Percentiles rank a stretch among this genome's conserved stretches.
These are phyloP conservation scores for Perognathus longimembris DNA, from an alignment of 2,113 vertebrate species.

Conservation along the genomic window DNA sequence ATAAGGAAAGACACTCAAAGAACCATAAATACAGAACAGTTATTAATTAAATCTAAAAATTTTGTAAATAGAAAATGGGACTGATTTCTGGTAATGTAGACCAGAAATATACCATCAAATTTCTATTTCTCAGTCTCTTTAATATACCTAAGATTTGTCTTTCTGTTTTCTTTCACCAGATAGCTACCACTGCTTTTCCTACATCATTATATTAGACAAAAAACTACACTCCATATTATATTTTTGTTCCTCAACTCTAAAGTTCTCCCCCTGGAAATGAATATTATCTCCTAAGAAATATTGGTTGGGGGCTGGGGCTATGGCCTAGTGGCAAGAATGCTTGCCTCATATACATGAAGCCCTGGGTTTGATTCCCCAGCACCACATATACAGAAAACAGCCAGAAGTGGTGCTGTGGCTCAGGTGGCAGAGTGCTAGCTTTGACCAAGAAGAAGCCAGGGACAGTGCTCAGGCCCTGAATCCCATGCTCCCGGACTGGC, in stretches of 20 bases:
- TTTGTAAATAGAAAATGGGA: background rate
- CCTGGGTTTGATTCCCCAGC: too few species aligned
- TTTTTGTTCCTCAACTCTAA: background rate
- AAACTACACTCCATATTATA: background rate
- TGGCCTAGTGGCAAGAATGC: too few species aligned
- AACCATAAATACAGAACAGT: background rate
- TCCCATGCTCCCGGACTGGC: too few species aligned
- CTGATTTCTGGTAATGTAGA: background rate
- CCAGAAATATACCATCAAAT: background rate
- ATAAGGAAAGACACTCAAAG: background rate
- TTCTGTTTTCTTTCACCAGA: background rate
- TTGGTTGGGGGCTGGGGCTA: too few species aligned
- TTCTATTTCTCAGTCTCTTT: background rate
- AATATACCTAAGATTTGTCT: background rate
- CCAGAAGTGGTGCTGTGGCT: too few species aligned
- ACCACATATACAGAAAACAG: too few species aligned
- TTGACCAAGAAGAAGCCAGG: too few species aligned
- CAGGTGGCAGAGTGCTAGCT: too few species aligned
- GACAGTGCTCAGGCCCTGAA: too few species aligned
- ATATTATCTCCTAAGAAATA: background rate
- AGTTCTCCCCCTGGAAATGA: background rate
- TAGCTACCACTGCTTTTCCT: background rate
- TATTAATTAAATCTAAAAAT: background rate
- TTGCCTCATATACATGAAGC: too few species aligned
- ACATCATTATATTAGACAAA: too few species aligned